Percentiles rank a stretch among this genome's conserved stretches.
These are phyloP conservation scores for Phrynocephalus versicolor DNA, from an alignment of 2,113 vertebrate genomes.

Conservation along the genomic window DNA sequence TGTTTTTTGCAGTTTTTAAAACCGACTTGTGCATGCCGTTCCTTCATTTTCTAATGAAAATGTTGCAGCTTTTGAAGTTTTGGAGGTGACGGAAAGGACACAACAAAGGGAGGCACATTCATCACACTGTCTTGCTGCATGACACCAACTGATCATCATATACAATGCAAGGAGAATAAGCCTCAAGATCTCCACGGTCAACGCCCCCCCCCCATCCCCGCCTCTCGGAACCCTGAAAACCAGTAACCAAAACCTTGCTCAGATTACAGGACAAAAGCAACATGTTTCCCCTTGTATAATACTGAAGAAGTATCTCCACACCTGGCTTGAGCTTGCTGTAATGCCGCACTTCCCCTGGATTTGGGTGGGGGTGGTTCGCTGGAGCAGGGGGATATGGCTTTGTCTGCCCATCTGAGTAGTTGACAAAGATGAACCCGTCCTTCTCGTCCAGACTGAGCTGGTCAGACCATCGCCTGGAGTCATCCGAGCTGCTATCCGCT, in stretches of 20 bases:
- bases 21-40: background rate
- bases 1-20: background rate
- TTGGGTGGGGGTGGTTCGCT: slow-evolving; percentile 68
- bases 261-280: background rate
- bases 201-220: too few relatives aligned
- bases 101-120: background rate
- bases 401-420: slow-evolving; percentile 91
- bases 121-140: background rate
- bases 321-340: slow-evolving; percentile 82
- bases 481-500: slow-evolving; percentile 88
- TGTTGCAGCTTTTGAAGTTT: background rate
- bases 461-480: slow-evolving; percentile 95
- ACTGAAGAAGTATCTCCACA: slow-evolving; percentile 49
- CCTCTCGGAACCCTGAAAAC: background rate
- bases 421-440: slow-evolving; percentile 96
- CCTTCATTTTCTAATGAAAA: background rate
- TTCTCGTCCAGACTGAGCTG: slow-evolving; percentile 96
- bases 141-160: too few relatives aligned
- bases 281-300: background rate
- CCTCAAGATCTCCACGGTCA: background rate
- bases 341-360: slow-evolving; percentile 67
- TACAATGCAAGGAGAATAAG: background rate
- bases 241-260: background rate
- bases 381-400: slow-evolving; percentile 74
- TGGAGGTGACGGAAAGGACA: background rate